phyloP scores from a whole-genome alignment of 2,797 vertebrate genomes.

The Salmo trutta region DNA sequence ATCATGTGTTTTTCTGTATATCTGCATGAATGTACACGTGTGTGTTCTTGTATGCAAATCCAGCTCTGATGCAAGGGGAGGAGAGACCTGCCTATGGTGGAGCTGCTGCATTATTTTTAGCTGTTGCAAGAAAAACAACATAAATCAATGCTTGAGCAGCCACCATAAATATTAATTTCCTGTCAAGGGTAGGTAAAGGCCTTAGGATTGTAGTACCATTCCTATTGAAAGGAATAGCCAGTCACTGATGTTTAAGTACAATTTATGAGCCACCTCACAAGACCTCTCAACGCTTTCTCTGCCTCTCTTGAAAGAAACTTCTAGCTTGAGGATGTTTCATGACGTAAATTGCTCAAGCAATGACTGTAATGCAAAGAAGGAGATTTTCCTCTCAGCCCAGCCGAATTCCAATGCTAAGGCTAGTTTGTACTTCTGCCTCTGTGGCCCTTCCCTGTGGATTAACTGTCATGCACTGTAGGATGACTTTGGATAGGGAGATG shows the following conservation, averaged over 20 bases:
- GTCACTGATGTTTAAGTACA: constrained; percentile 41
- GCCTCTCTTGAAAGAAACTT: constrained; percentile 9
- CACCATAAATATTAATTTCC: constrained; percentile 54
- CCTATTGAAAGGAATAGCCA: constrained; percentile 28
- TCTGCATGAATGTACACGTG: too few species aligned
- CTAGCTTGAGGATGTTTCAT: constrained; percentile 5
- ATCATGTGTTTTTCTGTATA: not conserved
- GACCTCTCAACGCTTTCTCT: not conserved
- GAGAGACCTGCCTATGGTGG: constrained; percentile 13
- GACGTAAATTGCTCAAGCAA: constrained; percentile 15
- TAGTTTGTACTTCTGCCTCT: constrained; percentile 25
- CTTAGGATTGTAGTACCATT: constrained; percentile 31
- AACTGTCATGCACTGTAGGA: constrained; percentile 42
- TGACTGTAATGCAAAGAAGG: constrained; percentile 7
- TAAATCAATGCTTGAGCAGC: constrained; percentile 43
- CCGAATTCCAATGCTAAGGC: constrained; percentile 1
- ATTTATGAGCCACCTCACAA: constrained; percentile 37
- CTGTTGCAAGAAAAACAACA: constrained; percentile 41
- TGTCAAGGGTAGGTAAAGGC: constrained; percentile 52
- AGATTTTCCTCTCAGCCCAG: constrained; percentile 10
- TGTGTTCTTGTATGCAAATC: constrained; percentile 11
- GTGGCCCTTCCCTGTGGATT: constrained; percentile 27
- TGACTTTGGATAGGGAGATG: constrained; percentile 20
- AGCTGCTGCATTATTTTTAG: constrained; percentile 34
- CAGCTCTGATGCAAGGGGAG: not conserved